A percentile compares a stretch with the other conserved stretches of the same genome.
These are phyloP conservation scores for Drosophila busckii DNA, from an alignment of 1,140 invertebrate species.

Conservation along the genomic window DNA sequence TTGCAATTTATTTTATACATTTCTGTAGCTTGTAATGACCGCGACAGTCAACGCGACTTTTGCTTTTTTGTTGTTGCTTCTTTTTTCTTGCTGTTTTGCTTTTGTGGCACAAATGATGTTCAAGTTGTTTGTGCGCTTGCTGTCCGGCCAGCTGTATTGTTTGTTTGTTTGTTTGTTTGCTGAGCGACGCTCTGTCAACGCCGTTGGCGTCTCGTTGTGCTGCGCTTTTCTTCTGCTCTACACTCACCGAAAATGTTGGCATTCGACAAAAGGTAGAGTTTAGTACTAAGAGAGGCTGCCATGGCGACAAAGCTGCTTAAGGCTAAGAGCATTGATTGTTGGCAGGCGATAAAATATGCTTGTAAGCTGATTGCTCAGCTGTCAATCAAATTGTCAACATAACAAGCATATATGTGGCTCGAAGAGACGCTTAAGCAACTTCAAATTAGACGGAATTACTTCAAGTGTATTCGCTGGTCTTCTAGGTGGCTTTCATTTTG, in stretches of 20 bases:
- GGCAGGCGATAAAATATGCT: no score
- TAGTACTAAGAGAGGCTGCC: no score
- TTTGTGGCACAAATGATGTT: constrained; percentile 1
- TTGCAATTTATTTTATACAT: constrained; percentile 72
- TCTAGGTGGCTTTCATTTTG: not conserved
- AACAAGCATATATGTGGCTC: no score
- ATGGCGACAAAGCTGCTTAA: no score
- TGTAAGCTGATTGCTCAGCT: no score
- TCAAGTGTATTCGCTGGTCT: not conserved
- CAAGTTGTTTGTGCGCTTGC: constrained; percentile 1
- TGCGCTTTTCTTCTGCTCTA: constrained; percentile 49
- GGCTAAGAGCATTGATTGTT: no score
- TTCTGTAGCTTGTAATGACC: constrained; percentile 42
- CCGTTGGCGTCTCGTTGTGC: constrained; percentile 36
- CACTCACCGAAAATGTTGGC: constrained; percentile 51
- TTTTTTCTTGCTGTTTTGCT: not conserved
- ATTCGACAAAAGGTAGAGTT: not conserved
- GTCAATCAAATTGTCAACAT: no score
- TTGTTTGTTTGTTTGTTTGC: constrained; percentile 33
- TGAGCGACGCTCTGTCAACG: constrained; percentile 44
- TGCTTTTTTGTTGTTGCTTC: constrained; percentile 3
- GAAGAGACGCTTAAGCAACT: no score
- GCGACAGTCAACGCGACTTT: constrained; percentile 14
- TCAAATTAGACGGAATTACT: no score
- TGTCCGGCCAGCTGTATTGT: constrained; percentile 16